Evolutionary conservation across 2,113 vertebrate species (phyloP), one percentile per base, ranked within the genome.

Genomic region (Anhinga rufa): DNA sequence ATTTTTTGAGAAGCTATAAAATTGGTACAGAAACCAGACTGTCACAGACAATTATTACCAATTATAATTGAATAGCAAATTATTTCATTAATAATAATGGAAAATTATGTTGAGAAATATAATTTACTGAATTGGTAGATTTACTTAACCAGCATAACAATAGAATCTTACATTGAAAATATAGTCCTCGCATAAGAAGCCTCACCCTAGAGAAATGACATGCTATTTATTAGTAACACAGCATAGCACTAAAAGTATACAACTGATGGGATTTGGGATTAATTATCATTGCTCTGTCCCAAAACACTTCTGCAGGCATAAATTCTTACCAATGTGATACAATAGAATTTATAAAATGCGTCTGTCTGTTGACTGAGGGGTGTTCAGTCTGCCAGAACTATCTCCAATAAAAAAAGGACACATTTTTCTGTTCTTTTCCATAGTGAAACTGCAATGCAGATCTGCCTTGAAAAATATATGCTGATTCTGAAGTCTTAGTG

Each of bases 401-500:
- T 64, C 82, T 81, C 70, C 36, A 68, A 48, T 80, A 44, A 46
- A 68, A 68, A 84, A 91, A 70, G 20, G 51, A 77, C 15, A 60
- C 10, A 34, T 87, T 92, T 92, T 95, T 80, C 69, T 87, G 36
- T 74, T 84, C 36, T 89, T 91, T 95, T 80, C 46, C 40, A 12
- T 34, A 32, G 32, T 76, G 61, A 84, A 91, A 93, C 81, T 65
- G 88, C 96, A 97, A 61, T 92, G 93, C 90, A 94, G 93, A 90
- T 92, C 64, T 94, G 14, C 32, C 65, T 91, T 78, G 64, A 95
- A 93, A 96, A 92, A 95, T 90, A 58, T n/a, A 34, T 76, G 44
- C 68, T 96, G 49, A 91, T 84, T 62, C 66, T 89, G 62, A 83
- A 92, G 44, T 64, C 60, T 72, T 80, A 58, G 55, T 40, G 40